Percentiles rank a stretch among this genome's conserved stretches.
Conservation (phyloP, 2,113 vertebrate species). For the Xyliphius kryptos region DNA sequence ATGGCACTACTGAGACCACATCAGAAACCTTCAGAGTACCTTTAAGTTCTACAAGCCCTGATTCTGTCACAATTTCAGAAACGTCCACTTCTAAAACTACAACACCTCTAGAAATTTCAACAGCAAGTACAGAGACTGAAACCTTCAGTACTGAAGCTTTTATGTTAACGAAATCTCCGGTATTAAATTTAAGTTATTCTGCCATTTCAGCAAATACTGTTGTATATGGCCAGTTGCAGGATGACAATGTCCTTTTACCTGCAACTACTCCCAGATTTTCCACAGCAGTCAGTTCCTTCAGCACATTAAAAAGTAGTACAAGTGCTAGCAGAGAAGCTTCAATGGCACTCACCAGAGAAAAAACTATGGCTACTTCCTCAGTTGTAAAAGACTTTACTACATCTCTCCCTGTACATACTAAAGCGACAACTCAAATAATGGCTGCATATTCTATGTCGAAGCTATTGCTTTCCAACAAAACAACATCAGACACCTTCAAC, state of each 20-base stretch:
- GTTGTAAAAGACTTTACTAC: conserved; percentile 40
- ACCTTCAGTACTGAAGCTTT: no score
- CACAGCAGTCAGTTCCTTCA: conserved; percentile 38
- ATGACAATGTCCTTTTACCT: conserved; percentile 25
- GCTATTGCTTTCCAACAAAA: conserved; percentile 45
- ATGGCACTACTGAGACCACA: no score
- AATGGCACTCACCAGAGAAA: conserved; percentile 37
- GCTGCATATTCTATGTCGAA: conserved; percentile 45
- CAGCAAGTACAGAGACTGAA: conserved; percentile 38
- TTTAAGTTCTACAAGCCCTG: conserved; percentile 28
- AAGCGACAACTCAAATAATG: conserved; percentile 40
- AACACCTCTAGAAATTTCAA: conserved; percentile 22
- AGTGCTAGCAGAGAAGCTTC: no score
- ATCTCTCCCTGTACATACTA: conserved; percentile 17
- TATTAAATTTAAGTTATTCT: conserved; percentile 40
- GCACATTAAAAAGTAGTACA: conserved; percentile 48
- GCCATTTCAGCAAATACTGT: conserved; percentile 33
- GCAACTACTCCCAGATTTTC: conserved; percentile 33
- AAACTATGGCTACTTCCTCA: conserved; percentile 25
- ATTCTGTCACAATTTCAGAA: conserved; percentile 35
- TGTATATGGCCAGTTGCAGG: conserved; percentile 21
- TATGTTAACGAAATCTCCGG: no score
- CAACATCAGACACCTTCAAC: conserved; percentile 35
- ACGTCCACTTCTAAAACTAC: conserved; percentile 34
- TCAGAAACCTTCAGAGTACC: conserved; percentile 33